Conservation (phyloP, 2,888 invertebrate genomes). For the Mesochorus sp. region DNA sequence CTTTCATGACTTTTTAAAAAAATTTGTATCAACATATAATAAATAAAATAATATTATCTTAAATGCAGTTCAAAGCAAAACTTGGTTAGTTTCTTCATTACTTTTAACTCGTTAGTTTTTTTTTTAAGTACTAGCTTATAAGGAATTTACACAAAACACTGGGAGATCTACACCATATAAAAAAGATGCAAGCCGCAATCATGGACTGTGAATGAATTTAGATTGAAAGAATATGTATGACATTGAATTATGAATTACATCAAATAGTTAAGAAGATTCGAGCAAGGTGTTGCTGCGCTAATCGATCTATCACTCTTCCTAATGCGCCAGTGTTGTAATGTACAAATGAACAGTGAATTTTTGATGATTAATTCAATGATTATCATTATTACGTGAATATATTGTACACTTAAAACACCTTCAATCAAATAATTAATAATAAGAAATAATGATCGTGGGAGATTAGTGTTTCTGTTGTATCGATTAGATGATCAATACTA, state of each 20-base stretch:
- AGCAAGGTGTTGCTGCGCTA: slow-evolving; percentile 6
- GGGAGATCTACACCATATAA: slow-evolving; percentile 45
- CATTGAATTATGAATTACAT: slow-evolving; percentile 18
- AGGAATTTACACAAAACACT: slow-evolving; percentile 43
- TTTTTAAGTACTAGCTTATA: slow-evolving; percentile 19
- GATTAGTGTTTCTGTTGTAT: slow-evolving; percentile 40
- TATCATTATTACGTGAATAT: slow-evolving; percentile 27
- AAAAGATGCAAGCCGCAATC: slow-evolving; percentile 37
- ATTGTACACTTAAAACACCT: slow-evolving; percentile 12
- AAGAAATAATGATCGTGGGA: too few species aligned
- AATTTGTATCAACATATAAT: too few species aligned
- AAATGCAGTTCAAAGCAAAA: too few species aligned
- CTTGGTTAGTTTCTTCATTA: too few species aligned
- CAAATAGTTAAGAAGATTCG: neutral
- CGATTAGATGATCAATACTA: slow-evolving; percentile 54
- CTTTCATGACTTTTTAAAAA: too few species aligned
- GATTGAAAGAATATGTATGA: slow-evolving; percentile 34
- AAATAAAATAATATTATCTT: too few species aligned
- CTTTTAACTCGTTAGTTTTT: too few species aligned
- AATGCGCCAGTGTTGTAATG: slow-evolving; percentile 35
- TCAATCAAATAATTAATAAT: neutral
- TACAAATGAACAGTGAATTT: slow-evolving; percentile 27
- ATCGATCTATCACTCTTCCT: slow-evolving; percentile 23
- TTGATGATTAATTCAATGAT: slow-evolving; percentile 34
- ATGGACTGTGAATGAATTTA: slow-evolving; percentile 33